Percentiles rank a stretch among this genome's conserved stretches.
These are phyloP conservation scores for Alviniconcha strummeri DNA, from an alignment of 2,888 invertebrate species.

Conservation along the genomic window DNA sequence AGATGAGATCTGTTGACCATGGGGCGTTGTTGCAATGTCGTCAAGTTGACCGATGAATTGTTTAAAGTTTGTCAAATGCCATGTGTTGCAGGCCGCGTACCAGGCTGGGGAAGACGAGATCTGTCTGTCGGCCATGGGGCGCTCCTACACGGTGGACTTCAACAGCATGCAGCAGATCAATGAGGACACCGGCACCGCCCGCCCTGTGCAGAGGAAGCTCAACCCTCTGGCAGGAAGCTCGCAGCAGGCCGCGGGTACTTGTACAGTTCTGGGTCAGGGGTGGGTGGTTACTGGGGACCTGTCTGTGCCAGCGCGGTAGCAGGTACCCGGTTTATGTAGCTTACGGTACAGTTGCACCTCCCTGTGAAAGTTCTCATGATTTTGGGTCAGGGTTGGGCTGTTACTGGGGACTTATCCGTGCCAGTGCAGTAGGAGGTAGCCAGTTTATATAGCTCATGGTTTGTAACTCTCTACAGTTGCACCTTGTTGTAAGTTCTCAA, in stretches of 20 bases:
- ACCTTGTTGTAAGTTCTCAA: no score
- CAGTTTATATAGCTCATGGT: no score
- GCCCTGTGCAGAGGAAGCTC: slow-evolving; percentile 84
- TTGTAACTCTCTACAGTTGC: no score
- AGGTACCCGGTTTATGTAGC: no score
- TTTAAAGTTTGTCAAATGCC: no score
- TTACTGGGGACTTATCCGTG: no score
- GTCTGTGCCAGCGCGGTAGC: no score
- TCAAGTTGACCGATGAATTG: no score
- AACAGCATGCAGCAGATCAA: slow-evolving; percentile 98
- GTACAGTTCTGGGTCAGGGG: background rate
- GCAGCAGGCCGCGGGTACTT: slow-evolving; percentile 24
- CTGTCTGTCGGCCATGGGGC: slow-evolving; percentile 91
- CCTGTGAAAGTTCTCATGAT: no score
- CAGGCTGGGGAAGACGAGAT: slow-evolving; percentile 96
- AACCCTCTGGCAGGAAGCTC: slow-evolving; percentile 63
- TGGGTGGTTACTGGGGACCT: background rate
- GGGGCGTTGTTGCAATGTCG: slow-evolving; percentile 87
- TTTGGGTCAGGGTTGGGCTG: no score
- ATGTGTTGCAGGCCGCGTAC: slow-evolving; percentile 82
- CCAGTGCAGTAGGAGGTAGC: no score
- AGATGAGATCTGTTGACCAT: slow-evolving; percentile 93
- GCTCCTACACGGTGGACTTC: slow-evolving; percentile 96
- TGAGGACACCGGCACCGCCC: slow-evolving; percentile 95
- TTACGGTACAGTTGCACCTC: no score